A percentile compares a stretch with the other conserved stretches of the same genome.
phyloP scores from a whole-genome alignment of 2,888 invertebrate species.

The Rotaria sp. region DNA sequence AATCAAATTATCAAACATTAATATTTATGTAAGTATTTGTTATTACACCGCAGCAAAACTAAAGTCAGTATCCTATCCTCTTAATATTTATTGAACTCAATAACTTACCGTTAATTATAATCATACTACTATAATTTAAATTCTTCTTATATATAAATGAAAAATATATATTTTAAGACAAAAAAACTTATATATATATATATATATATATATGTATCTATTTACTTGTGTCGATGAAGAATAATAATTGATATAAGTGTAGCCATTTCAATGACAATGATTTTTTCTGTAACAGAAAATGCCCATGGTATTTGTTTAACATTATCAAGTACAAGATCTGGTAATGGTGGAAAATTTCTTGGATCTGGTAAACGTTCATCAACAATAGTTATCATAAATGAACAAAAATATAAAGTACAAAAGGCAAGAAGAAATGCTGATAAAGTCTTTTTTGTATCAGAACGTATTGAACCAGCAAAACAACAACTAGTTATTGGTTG shows the following conservation, averaged over 20 bases:
- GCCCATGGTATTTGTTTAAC: conserved; percentile 96
- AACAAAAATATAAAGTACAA: conserved; percentile 19
- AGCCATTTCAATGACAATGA: conserved; percentile 65
- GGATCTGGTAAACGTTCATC: conserved; percentile 91
- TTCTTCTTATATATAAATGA: neutral
- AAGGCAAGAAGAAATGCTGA: neutral
- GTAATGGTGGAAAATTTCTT: conserved; percentile 93
- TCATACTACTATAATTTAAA: neutral
- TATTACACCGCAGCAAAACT: neutral
- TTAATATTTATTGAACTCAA: neutral
- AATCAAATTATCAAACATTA: neutral
- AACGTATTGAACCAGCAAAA: neutral
- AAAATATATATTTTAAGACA: neutral
- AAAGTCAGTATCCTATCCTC: neutral
- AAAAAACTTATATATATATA: too few relatives aligned
- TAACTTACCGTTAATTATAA: neutral
- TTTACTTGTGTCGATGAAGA: conserved; percentile 2
- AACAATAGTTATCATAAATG: conserved; percentile 93
- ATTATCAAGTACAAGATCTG: conserved; percentile 94
- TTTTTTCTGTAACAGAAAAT: conserved; percentile 93
- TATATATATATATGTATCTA: neutral
- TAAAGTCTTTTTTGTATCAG: neutral
- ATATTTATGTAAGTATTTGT: neutral
- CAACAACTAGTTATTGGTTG: neutral
- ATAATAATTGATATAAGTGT: neutral